phyloP scores from a whole-genome alignment of 2,888 invertebrate genomes.

The Drosophila cognata region DNA sequence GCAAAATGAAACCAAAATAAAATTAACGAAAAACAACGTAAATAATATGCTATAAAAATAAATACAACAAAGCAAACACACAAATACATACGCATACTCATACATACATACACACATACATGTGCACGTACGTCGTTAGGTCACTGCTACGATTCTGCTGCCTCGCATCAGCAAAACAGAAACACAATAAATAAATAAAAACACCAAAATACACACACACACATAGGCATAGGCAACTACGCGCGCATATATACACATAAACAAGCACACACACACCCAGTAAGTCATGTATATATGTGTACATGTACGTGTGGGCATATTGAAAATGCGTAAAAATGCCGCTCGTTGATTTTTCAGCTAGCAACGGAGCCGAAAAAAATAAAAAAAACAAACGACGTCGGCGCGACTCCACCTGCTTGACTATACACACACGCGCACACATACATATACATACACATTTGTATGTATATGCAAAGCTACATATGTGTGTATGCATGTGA shows the following conservation, averaged over 20 bases:
- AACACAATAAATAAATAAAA: slow-evolving; percentile 80
- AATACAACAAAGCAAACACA: slow-evolving; percentile 61
- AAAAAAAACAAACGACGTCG: slow-evolving; percentile 68
- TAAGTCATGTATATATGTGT: neutral
- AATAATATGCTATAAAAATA: slow-evolving; percentile 72
- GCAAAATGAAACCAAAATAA: slow-evolving; percentile 76
- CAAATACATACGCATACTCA: slow-evolving; percentile 28
- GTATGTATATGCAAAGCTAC: slow-evolving; percentile 12
- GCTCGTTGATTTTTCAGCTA: slow-evolving; percentile 80
- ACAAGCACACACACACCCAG: slow-evolving; percentile 36
- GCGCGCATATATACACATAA: slow-evolving; percentile 40
- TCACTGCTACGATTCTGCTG: slow-evolving; percentile 63
- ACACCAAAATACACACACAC: slow-evolving; percentile 69
- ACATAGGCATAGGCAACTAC: slow-evolving; percentile 25
- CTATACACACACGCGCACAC: slow-evolving; percentile 27
- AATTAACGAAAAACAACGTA: slow-evolving; percentile 74
- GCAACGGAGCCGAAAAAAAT: slow-evolving; percentile 63
- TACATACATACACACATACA: slow-evolving; percentile 25
- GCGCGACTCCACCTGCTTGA: slow-evolving; percentile 76
- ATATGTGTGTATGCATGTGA: slow-evolving; percentile 39
- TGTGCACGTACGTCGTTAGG: slow-evolving; percentile 50
- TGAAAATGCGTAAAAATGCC: slow-evolving; percentile 82
- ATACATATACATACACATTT: slow-evolving; percentile 10
- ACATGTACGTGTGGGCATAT: slow-evolving; percentile 50
- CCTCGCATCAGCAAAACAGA: slow-evolving; percentile 74